A percentile compares a stretch with the other conserved stretches of the same genome.
These are phyloP conservation scores for Tigriopus californicus DNA, from an alignment of 2,888 invertebrate species.

Conservation along the genomic window DNA sequence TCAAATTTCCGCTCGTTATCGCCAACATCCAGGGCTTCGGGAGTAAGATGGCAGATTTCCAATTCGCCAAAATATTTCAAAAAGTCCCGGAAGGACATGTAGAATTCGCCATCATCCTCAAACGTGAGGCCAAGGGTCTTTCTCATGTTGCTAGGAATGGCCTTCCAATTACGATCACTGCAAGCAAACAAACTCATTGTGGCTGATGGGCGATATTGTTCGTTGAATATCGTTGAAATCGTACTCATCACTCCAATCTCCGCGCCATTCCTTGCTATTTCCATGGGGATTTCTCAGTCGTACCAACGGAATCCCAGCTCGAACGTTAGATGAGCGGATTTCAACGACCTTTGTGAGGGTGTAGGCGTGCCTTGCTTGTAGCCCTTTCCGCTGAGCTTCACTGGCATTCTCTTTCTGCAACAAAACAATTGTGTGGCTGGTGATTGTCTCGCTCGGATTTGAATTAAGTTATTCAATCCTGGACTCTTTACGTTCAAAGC, in stretches of 20 bases:
- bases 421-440: background rate
- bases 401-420: background rate
- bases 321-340: background rate
- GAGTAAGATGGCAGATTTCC: constrained; percentile 14
- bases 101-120: constrained; percentile 21
- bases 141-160: constrained; percentile 19
- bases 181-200: too few relatives aligned
- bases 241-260: constrained; percentile 15
- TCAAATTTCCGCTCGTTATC: background rate
- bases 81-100: constrained; percentile 20
- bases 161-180: constrained; percentile 18
- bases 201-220: background rate
- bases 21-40: background rate
- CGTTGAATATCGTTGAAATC: too few relatives aligned
- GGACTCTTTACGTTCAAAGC: background rate
- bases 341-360: constrained; percentile 13
- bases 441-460: too few relatives aligned
- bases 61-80: constrained; percentile 10
- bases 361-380: constrained; percentile 12
- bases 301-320: constrained; percentile 6
- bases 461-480: too few relatives aligned
- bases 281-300: constrained; percentile 15
- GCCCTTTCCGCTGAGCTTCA: background rate
- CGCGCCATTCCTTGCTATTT: constrained; percentile 13
- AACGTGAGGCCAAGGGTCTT: constrained; percentile 20